phyloP scores from a whole-genome alignment of 2,113 vertebrate genomes.

The Aphelocoma coerulescens region DNA sequence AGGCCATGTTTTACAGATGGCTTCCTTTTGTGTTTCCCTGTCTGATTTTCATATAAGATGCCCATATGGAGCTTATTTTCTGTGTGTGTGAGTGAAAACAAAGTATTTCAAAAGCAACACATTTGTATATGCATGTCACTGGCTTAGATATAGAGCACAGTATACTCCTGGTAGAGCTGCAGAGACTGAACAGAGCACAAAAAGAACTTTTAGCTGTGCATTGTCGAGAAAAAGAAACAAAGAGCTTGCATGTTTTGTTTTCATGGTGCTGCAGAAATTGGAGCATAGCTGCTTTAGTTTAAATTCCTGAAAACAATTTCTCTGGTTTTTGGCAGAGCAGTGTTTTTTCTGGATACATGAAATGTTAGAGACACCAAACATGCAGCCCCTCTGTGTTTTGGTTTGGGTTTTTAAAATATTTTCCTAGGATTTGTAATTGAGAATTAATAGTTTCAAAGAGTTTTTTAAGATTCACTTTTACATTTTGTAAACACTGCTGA shows the following conservation, averaged over 20 bases:
- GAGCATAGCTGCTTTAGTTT: not conserved
- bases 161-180: not conserved
- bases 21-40: not conserved
- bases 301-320: not conserved
- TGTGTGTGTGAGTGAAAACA: not conserved
- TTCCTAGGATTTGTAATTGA: not conserved
- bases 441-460: not conserved
- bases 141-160: not conserved
- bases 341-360: not conserved
- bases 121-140: not conserved
- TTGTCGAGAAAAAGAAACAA: not conserved
- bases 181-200: not conserved
- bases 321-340: not conserved
- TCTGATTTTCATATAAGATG: not conserved
- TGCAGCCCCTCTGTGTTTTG: not conserved
- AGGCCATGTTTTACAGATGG: slow-evolving; percentile 10
- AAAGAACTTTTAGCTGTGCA: not conserved
- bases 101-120: not conserved
- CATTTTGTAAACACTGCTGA: not conserved
- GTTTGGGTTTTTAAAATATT: not conserved
- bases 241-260: not conserved
- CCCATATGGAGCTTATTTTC: not conserved
- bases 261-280: not conserved
- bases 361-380: not conserved
- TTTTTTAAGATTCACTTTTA: not conserved